Percentiles rank a stretch among this genome's conserved stretches.
phyloP scores from a whole-genome alignment of 2,113 vertebrate species.

The Mustela nigripes region DNA sequence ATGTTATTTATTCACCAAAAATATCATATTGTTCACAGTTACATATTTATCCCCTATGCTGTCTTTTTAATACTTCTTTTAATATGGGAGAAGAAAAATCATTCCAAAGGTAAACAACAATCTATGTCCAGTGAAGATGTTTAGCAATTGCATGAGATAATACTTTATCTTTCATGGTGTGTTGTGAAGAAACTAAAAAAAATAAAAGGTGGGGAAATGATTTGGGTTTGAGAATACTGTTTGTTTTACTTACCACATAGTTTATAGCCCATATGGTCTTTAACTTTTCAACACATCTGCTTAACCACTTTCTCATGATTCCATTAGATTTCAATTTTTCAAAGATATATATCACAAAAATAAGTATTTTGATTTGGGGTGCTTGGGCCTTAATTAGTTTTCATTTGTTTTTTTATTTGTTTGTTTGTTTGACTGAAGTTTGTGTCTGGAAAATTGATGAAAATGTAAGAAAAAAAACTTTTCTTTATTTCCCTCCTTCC shows the following conservation, averaged over 20 bases:
- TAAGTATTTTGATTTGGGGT: background rate
- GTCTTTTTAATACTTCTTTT: background rate
- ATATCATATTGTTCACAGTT: too few species aligned
- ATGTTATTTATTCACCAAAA: background rate
- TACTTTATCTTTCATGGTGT: background rate
- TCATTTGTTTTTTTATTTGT: background rate
- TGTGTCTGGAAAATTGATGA: background rate
- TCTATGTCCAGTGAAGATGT: background rate
- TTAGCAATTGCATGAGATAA: background rate
- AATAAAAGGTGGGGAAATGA: background rate
- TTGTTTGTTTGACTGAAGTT: background rate
- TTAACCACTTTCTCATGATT: background rate
- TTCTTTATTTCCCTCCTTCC: background rate
- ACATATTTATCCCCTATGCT: background rate
- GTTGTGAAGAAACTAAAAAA: background rate
- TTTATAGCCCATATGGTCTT: background rate
- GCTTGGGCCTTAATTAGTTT: background rate
- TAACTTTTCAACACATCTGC: background rate
- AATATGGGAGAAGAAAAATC: background rate
- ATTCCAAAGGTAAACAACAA: background rate
- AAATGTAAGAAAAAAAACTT: background rate
- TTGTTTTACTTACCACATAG: background rate
- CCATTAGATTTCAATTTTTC: background rate
- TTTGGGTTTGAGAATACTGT: background rate
- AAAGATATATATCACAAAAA: background rate